phyloP scores from a whole-genome alignment of 1,140 invertebrate genomes.

The Macrosteles quadrilineatus region DNA sequence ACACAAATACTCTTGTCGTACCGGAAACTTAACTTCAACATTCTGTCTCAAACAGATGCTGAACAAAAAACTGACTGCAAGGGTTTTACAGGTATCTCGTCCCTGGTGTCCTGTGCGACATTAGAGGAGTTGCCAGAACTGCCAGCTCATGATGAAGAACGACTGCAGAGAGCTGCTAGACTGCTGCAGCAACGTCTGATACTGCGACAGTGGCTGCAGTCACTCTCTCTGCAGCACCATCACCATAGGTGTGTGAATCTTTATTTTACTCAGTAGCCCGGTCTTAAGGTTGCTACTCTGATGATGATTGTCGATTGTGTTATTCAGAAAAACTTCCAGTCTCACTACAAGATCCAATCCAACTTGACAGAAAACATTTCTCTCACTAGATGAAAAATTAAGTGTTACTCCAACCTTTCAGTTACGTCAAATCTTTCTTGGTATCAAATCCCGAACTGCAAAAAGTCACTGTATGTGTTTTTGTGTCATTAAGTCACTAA shows the following conservation, averaged over 20 bases:
- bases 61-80: no score
- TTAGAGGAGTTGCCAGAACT: conserved; percentile 71
- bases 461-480: no score
- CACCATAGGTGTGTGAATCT: conserved; percentile 64
- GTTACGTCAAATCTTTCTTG: no score
- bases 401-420: background rate
- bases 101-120: conserved; percentile 69
- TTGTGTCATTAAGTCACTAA: no score
- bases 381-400: background rate
- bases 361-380: background rate
- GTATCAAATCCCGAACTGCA: no score
- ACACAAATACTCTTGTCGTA: no score
- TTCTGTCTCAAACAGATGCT: no score
- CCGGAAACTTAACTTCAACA: no score
- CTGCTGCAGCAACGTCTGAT: conserved; percentile 77
- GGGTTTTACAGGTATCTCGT: conserved; percentile 79
- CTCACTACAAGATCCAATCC: background rate
- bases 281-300: no score
- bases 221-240: conserved; percentile 68
- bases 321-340: background rate
- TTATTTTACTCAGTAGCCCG: background rate
- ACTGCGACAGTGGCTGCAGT: conserved; percentile 75
- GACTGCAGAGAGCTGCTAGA: conserved; percentile 72
- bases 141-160: conserved; percentile 75
- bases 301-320: background rate